Percentiles rank a stretch among this genome's conserved stretches.
Evolutionary conservation across 2,113 vertebrate species (phyloP).

Genomic region (Lagenorhynchus albirostris): DNA sequence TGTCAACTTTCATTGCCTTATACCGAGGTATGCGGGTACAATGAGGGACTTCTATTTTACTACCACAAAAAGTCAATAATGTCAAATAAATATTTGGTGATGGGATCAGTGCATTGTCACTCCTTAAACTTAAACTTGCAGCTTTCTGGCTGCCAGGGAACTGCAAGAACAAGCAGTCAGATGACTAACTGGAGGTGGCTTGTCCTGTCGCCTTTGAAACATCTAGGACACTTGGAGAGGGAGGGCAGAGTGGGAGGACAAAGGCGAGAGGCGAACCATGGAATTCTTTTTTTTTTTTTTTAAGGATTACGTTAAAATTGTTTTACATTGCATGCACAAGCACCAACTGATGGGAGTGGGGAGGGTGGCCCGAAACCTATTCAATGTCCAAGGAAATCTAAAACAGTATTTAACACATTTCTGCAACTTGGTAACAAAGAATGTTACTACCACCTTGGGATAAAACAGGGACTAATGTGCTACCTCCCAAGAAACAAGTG

Average conservation of each 20-base stretch:
- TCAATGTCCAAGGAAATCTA: background rate
- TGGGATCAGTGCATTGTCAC: background rate
- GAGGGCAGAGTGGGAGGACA: background rate
- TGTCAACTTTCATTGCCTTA: background rate
- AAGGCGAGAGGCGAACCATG: background rate
- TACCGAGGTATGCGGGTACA: background rate
- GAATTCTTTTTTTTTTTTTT: background rate
- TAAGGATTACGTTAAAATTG: background rate
- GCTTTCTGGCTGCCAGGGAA: background rate
- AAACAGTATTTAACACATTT: background rate
- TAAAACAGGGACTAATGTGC: background rate
- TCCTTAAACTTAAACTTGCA: background rate
- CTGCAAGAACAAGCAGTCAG: background rate
- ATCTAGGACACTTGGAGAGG: background rate
- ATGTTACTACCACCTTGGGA: background rate
- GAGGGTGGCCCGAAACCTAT: background rate
- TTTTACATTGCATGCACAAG: background rate
- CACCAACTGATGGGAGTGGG: fast-evolving
- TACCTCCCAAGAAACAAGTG: background rate
- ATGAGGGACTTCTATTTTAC: background rate
- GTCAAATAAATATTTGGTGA: conserved; percentile 23
- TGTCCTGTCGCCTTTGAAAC: background rate
- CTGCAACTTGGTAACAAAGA: background rate
- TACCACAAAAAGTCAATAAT: background rate
- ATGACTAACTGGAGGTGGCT: background rate